These are phyloP conservation scores for Leptogaster cylindrica DNA, from an alignment of 2,888 invertebrate species.

Conservation along the genomic window DNA sequence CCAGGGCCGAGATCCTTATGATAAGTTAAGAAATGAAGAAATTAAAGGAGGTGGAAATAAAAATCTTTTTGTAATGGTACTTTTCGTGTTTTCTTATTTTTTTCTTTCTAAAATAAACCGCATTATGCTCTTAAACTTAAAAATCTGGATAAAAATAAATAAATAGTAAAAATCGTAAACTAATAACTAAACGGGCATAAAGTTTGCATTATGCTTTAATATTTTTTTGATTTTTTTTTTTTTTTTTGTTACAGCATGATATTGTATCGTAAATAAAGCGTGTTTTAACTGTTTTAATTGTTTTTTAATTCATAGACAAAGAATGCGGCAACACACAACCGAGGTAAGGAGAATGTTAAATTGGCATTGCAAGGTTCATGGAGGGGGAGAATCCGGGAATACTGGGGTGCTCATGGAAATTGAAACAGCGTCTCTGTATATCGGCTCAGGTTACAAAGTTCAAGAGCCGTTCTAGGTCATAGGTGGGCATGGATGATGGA, in stretches of 20 bases:
- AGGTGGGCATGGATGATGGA: too few species aligned
- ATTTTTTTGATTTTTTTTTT: too few species aligned
- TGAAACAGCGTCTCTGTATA: too few species aligned
- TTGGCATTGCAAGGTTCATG: too few species aligned
- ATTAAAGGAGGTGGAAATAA: background rate
- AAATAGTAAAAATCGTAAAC: slow-evolving; percentile 38
- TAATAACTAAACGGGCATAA: slow-evolving; percentile 22
- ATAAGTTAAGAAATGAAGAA: background rate
- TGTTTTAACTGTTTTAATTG: background rate
- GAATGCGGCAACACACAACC: too few species aligned
- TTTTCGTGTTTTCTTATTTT: slow-evolving; percentile 32
- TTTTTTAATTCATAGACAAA: background rate
- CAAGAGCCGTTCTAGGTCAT: too few species aligned
- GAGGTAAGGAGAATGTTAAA: too few species aligned
- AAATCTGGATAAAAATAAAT: slow-evolving; percentile 39
- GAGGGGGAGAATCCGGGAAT: too few species aligned
- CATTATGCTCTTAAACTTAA: slow-evolving; percentile 20
- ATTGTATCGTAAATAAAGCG: background rate
- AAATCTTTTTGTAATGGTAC: slow-evolving; percentile 22
- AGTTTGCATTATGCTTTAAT: background rate
- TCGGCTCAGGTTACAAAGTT: too few species aligned
- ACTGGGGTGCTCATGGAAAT: too few species aligned
- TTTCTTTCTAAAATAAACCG: slow-evolving; percentile 26
- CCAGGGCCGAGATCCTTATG: background rate
- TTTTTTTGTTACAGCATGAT: too few species aligned